phyloP scores from a whole-genome alignment of 2,797 vertebrate genomes.

The Alexandromys oeconomus region DNA sequence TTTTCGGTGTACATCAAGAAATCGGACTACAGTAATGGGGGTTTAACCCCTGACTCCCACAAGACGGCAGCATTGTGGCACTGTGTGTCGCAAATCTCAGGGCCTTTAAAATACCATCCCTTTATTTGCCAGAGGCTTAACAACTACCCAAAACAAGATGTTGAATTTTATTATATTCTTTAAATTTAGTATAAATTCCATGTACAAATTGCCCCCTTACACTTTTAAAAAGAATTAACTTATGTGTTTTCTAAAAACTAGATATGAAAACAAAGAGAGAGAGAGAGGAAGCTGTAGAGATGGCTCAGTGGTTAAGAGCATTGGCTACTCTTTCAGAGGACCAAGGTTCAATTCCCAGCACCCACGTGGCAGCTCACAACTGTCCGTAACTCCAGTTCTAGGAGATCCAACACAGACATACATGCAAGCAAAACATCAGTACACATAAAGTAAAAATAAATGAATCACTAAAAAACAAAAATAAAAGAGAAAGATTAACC shows the following conservation, averaged over 20 bases:
- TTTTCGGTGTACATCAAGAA: not conserved
- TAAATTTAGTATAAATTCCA: constrained; percentile 31
- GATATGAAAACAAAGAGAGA: constrained; percentile 31
- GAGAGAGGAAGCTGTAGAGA: not conserved
- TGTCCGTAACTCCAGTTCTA: no score
- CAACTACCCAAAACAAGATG: not conserved
- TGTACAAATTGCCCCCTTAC: not conserved
- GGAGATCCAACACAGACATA: no score
- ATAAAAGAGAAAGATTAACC: constrained; percentile 36
- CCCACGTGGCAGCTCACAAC: no score
- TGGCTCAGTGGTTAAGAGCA: no score
- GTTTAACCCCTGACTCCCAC: not conserved
- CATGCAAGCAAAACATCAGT: no score
- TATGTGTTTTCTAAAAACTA: not conserved
- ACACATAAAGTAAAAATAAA: no score
- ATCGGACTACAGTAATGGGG: rapidly evolving
- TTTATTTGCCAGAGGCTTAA: not conserved
- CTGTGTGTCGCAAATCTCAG: not conserved
- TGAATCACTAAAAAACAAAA: not conserved
- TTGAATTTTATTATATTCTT: not conserved
- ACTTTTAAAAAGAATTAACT: not conserved
- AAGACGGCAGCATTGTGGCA: not conserved
- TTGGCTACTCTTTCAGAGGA: no score
- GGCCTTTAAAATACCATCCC: not conserved
- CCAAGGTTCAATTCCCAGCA: no score